Evolutionary conservation across 92 coral and sea anemone species (phyloP), one percentile per base, ranked within the genome.

Genomic region (Ricordea florida): DNA sequence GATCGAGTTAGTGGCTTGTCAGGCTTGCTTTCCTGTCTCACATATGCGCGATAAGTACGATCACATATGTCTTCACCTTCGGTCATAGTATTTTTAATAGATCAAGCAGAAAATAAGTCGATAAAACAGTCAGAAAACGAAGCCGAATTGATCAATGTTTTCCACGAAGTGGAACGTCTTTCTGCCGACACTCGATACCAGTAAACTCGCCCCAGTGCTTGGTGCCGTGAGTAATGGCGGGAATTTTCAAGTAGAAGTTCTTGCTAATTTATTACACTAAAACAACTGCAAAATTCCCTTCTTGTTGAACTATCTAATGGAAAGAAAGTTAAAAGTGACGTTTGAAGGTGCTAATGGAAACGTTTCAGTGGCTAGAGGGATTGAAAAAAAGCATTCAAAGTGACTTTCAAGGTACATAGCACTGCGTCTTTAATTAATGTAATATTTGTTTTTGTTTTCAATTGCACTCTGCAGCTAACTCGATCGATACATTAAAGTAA

Each of bases 11-110:
- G 62, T 0, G 78, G 65, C 75, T 87, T 78, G 6, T 90, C 85
- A 4, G 88, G 89, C 38, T 80, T 56, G 20, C 57, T 85, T 63
- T 78, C 62, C 45, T 90, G 80, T 42, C 96, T 66, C 27, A 86
- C 92, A 18, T 86, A 74, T 6, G 87, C 87, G n/a, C 92, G 87
- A 30, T 57, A 57, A 45, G 85, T 75, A 6, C 96, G 92, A 77
- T 86, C 81, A 40, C 96, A 90, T 0, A 90, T 42, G 23, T 48
- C 41, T 13, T 58, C 70, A 27, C 72, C 96, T 47, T 90, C 96
- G 4, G 90, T 82, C 96, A 90, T 90, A 2, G 4, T 35, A 9
- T n/a, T 23, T 26, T 69, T 15, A 5, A 33, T 16, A 5, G 2
- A n/a, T n/a, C n/a, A n/a, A n/a, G n/a, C n/a, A n/a, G n/a, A n/a